Base-by-base conservation (phyloP, 2,888 invertebrate genomes). In the Pterostichus niger region DNA sequence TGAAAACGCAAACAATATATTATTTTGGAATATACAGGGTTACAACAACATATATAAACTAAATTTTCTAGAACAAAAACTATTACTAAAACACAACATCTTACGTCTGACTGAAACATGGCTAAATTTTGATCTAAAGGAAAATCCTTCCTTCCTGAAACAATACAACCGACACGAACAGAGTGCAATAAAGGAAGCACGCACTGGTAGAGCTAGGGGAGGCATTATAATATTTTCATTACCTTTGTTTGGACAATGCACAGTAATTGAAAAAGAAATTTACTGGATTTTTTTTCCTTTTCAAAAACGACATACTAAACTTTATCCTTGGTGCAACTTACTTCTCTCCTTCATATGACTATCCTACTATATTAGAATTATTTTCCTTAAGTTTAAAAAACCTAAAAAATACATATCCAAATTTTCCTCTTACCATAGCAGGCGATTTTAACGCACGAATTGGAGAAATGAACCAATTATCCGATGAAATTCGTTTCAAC, bases 1-100 rank as follows among this genome's bases (percentile, higher is more conserved):
- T n/a, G n/a, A 52, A 6, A 15, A 52, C 0, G 9, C 9, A 1
- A 9, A 52, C n/a, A 52, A 52, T n/a, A 52, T 52, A 3, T 52
- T 52, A n/a, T 52, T 52, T 52, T 52, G 52, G 52, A 52, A 52
- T 52, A 52, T 52, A 9, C 52, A 52, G n/a, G 52, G 52, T n/a
- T 52, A 11, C 0, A 52, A 52, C 9, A 52, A 52, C n/a, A n/a
- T 52, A 6, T 52, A 52, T 52, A 7, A 52, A 11, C n/a, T 52
- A 52, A n/a, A n/a, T 15, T 11, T 6, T 9, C 1, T 11, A n/a
- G n/a, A 52, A 11, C 11, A 52, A 52, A 35, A 35, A 5, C 4
- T 35, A 5, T 35, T 35, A 6, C 6, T 35, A 35, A 3, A 35
- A 35, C 35, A 35, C 35, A 6, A 35, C 3, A 35, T 35, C 3